phyloP scores from a whole-genome alignment of 2,113 vertebrate species.

The Beaufortia kweichowensis region DNA sequence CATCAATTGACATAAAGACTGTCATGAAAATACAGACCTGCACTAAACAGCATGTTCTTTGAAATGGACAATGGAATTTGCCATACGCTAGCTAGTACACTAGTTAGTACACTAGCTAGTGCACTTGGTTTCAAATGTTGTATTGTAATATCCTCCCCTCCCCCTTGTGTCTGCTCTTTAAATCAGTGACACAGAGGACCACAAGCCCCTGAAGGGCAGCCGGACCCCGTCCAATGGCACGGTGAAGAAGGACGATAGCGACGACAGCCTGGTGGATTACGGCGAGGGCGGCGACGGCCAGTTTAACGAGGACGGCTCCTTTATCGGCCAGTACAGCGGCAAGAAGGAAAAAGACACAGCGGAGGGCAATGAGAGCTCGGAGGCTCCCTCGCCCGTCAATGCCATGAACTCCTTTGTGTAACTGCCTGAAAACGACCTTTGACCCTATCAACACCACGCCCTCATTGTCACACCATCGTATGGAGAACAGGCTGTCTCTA shows the following conservation, averaged over 20 bases:
- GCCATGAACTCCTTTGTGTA: constrained; percentile 92
- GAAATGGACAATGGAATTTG: not conserved
- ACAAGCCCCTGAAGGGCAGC: constrained; percentile 96
- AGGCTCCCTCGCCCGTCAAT: constrained; percentile 96
- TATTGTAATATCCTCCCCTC: constrained; percentile 19
- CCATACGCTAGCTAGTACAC: not conserved
- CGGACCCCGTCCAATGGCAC: constrained; percentile 95
- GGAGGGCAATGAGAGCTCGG: constrained; percentile 96
- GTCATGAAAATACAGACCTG: constrained; percentile 4
- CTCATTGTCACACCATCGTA: constrained; percentile 24
- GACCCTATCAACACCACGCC: not conserved
- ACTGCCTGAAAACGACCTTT: constrained; percentile 9
- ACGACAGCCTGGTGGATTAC: constrained; percentile 97
- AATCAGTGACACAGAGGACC: constrained; percentile 91
- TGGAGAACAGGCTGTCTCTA: constrained; percentile 35
- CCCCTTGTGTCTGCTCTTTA: constrained; percentile 42
- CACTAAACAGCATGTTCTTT: constrained; percentile 32
- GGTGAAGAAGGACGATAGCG: constrained; percentile 94
- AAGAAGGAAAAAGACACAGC: constrained; percentile 97
- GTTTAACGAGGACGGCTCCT: constrained; percentile 97
- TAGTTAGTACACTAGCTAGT: not conserved
- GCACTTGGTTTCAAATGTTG: not conserved
- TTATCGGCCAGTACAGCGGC: constrained; percentile 97
- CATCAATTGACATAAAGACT: constrained; percentile 5
- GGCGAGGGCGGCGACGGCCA: constrained; percentile 96